Base-by-base conservation (phyloP, 2,797 vertebrate species). In the Calcarius lapponicus region DNA sequence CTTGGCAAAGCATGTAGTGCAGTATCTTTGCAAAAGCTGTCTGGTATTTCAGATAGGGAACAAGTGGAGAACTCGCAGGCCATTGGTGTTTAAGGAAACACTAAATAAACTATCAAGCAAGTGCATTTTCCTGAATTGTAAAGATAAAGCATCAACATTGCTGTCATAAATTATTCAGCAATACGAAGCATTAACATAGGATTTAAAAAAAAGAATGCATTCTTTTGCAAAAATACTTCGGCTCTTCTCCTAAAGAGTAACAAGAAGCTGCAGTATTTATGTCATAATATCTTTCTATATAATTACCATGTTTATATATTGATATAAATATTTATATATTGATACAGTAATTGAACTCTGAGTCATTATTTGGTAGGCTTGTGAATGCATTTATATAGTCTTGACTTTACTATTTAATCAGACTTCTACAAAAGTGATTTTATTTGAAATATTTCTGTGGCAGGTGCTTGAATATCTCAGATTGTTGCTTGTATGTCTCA, bases 31-130 rank as follows among this genome's bases (percentile, higher is more conserved):
- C 62, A 79, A 85, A 93, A 86, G 60, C 66, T 92, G 86, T 21
- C 95, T 97, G 97, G 67, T 79, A 7, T 87, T 95, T 95, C 70
- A 96, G 97, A 97, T 97, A 97, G 56, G 43, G 62, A 87, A 32
- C 48, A 57, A 95, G 90, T 69, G 45, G 57, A 91, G 74, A 92
- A 25, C 74, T 90, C 5, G 5, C 24, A 74, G 54, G 25, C 66
- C 38, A 80, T 62, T 88, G 73, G 57, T 60, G 86, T 75, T 79
- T 93, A 93, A 92, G 67, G 76, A 95, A 93, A 40, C 73, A 54
- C 93, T 74, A 91, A 86, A 38, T 71, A 80, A 94, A 64, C 51
- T 93, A 92, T 90, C 83, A 81, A 86, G 69, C 87, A 66, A 94
- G 72, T 93, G 65, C 92, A 87, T 94, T 94, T 94, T 95, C 74